Conservation (phyloP, 2,888 invertebrate species). For the Lymantria monacha region DNA sequence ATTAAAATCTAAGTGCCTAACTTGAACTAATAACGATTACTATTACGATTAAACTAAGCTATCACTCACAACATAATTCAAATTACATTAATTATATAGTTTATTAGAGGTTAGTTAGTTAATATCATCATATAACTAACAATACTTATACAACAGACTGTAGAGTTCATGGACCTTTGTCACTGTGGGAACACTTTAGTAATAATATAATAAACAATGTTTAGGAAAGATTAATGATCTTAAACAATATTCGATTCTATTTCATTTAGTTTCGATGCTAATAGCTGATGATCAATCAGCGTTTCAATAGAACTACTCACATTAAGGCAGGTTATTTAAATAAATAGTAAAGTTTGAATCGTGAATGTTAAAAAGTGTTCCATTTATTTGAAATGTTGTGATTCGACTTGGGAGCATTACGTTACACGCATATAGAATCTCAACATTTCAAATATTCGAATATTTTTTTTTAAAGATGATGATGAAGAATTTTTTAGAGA, state of each 20-base stretch:
- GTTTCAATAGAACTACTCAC: constrained; percentile 30
- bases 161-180: constrained; percentile 18
- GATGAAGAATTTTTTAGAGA: too few species aligned
- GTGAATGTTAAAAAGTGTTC: neutral
- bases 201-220: constrained; percentile 41
- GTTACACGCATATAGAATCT: too few species aligned
- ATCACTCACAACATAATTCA: constrained; percentile 9
- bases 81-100: constrained; percentile 15
- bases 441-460: too few species aligned
- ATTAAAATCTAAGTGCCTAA: constrained; percentile 3
- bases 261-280: constrained; percentile 48
- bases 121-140: constrained; percentile 10
- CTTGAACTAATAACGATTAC: constrained; percentile 4
- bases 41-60: constrained; percentile 9
- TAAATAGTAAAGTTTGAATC: constrained; percentile 18
- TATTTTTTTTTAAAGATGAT: too few species aligned
- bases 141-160: constrained; percentile 18
- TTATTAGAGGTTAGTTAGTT: neutral
- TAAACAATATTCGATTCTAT: constrained; percentile 44
- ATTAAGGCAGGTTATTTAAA: constrained; percentile 30
- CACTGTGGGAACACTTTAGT: constrained; percentile 32
- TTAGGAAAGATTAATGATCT: constrained; percentile 55
- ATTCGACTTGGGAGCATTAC: too few species aligned
- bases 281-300: constrained; percentile 57
- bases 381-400: neutral